Percentiles rank a stretch among this genome's conserved stretches.
phyloP scores from a whole-genome alignment of 2,888 invertebrate species.

The Pandemis heparana region DNA sequence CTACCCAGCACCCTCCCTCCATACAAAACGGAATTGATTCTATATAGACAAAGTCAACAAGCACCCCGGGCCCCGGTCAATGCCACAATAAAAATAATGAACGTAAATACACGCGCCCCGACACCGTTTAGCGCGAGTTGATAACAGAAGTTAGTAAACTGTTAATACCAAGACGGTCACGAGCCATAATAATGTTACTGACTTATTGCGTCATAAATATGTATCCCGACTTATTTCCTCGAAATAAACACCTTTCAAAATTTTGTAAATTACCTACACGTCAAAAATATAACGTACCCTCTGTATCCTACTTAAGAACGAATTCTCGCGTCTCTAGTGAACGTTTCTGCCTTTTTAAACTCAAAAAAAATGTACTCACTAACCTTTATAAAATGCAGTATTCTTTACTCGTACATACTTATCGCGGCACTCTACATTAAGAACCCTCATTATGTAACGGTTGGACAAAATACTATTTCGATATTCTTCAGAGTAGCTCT shows the following conservation, averaged over 20 bases:
- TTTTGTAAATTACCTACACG: neutral
- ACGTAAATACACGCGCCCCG: neutral
- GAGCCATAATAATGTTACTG: neutral
- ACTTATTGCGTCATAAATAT: neutral
- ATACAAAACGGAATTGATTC: conserved; percentile 15
- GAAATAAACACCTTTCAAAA: neutral
- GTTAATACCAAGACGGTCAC: neutral
- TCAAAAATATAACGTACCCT: neutral
- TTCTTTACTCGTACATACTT: no score
- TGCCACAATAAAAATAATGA: conserved; percentile 1
- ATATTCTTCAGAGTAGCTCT: no score
- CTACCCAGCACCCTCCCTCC: conserved; percentile 20
- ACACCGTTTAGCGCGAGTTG: neutral
- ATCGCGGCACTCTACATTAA: no score
- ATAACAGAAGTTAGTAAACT: neutral
- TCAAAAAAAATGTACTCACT: no score
- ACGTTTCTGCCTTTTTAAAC: no score
- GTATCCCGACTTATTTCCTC: neutral
- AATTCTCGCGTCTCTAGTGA: no score
- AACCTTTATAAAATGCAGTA: no score
- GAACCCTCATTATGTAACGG: no score
- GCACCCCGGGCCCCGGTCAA: conserved; percentile 46
- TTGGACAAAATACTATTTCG: no score
- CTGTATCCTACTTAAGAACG: no score
- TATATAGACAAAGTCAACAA: conserved; percentile 48